Evolutionary conservation across 2,888 invertebrate genomes (phyloP), one percentile per base, ranked within the genome.

Genomic region (Philaethria dido): DNA sequence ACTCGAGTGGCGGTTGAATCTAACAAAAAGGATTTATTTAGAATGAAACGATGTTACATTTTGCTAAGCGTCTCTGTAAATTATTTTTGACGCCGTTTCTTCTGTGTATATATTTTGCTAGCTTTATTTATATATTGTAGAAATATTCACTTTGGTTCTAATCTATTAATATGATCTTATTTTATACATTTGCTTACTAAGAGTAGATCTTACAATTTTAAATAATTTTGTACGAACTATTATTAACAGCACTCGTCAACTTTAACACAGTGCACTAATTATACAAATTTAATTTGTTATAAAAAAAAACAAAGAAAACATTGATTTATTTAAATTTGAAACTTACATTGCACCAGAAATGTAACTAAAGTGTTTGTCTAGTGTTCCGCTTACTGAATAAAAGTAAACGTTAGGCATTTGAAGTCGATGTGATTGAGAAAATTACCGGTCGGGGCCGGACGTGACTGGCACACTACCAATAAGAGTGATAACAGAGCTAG

Each of bases 401-500:
- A 72, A 74, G 70, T 74, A 72, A 71, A 66, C 66, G 72, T 54
- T 64, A 70, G 70, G 75, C 74, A 66, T 66, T 68, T 63, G 69
- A 50, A 75, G 76, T 74, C 75, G 77, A 77, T 75, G 75, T 76
- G 77, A 80, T 78, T 77, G 79, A 77, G 75, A 75, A 76, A 81
- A 78, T 79, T 77, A 73, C 74, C 71, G 73, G 70, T 65, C 71
- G 68, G 68, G 67, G 64, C 55, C 61, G 71, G 69, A 75, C 76
- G 75, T 77, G 76, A 77, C 79, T 83, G 84, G 83, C 81, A 77
- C 72, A 72, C 73, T 71, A 79, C 81, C 81, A 82, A 78, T 71
- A 72, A 72, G 71, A 74, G 72, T 71, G 73, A 72, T 73, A 75
- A 75, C 70, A 52, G 59, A 67, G 52, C 57, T 60, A 66, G 70